Conservation (phyloP, 2,113 vertebrate genomes). For the Gnathonemus echidnorhynchus region DNA sequence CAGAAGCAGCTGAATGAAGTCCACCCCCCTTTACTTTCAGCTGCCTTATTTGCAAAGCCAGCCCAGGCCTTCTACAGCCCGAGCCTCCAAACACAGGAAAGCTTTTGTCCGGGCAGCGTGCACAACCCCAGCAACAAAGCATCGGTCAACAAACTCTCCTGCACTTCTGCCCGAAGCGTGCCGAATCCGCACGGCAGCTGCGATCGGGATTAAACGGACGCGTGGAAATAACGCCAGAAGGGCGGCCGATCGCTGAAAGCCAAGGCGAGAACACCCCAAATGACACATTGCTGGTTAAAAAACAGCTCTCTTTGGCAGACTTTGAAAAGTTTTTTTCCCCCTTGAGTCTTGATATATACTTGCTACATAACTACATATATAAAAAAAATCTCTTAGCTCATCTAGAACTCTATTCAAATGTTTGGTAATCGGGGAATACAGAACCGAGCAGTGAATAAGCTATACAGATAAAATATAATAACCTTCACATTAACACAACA, state of each 20-base stretch:
- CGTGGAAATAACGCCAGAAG: background rate
- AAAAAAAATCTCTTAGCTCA: background rate
- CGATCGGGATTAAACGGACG: background rate
- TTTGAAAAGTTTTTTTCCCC: background rate
- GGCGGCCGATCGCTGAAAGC: background rate
- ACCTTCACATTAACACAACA: background rate
- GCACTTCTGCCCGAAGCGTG: background rate
- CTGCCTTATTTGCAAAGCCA: conserved; percentile 16
- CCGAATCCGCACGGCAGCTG: background rate
- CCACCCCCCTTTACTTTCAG: background rate
- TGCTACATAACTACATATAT: background rate
- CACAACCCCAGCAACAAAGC: conserved; percentile 12
- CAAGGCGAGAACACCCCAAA: background rate
- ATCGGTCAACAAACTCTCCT: conserved; percentile 6
- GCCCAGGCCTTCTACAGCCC: conserved; percentile 17
- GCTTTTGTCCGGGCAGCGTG: conserved; percentile 13
- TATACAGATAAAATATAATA: background rate
- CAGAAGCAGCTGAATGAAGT: background rate
- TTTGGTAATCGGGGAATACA: background rate
- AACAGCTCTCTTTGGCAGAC: background rate
- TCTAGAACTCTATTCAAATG: background rate
- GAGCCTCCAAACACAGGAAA: conserved; percentile 12
- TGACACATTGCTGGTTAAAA: background rate
- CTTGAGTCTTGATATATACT: background rate
- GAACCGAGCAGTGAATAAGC: background rate